Conservation (phyloP, 2,888 invertebrate species). For the Byasa hedistus region DNA sequence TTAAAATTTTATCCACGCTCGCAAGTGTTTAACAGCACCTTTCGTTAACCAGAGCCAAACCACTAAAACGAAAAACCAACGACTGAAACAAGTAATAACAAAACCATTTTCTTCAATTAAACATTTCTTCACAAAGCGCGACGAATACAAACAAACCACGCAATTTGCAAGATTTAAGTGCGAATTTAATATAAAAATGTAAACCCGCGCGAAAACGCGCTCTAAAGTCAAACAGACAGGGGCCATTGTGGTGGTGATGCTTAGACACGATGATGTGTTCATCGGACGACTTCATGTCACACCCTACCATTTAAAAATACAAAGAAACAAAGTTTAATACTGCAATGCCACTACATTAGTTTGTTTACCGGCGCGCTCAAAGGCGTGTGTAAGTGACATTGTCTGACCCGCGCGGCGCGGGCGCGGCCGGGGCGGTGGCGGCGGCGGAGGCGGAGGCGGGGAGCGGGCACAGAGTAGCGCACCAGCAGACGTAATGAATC, state of each 20-base stretch:
- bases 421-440: too few relatives aligned
- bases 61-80: background rate
- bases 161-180: constrained; percentile 2
- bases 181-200: background rate
- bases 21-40: background rate
- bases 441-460: constrained; percentile 31
- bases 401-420: constrained; percentile 56
- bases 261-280: constrained; percentile 13
- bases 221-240: constrained; percentile 2
- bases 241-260: constrained; percentile 1
- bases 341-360: constrained; percentile 40
- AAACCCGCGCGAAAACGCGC: background rate
- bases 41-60: background rate
- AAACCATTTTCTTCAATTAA: constrained; percentile 1
- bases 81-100: background rate
- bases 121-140: constrained; percentile 2
- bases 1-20: too few relatives aligned
- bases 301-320: constrained; percentile 33
- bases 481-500: constrained; percentile 29
- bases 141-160: constrained; percentile 6
- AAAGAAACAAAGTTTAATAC: constrained; percentile 35
- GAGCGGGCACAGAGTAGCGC: constrained; percentile 20
- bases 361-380: constrained; percentile 63
- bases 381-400: constrained; percentile 74
- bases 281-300: constrained; percentile 32